These are phyloP conservation scores for Galerucella calmariensis DNA, from an alignment of 2,888 invertebrate genomes.

Conservation along the genomic window DNA sequence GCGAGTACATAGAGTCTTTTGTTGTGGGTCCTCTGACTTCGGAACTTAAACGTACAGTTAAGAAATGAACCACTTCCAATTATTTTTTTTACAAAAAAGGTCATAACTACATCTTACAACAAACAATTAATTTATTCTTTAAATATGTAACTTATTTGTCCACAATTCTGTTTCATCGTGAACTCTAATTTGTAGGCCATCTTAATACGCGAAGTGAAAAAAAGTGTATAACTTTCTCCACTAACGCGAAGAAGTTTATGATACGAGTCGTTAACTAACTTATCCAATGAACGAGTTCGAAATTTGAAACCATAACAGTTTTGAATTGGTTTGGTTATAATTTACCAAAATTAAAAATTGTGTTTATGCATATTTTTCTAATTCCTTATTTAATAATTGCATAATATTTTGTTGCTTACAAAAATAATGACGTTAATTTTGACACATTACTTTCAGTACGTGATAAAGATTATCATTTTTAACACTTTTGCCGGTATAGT, in stretches of 20 bases:
- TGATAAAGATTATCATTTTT: not conserved
- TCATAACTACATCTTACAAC: not conserved
- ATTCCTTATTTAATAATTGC: not conserved
- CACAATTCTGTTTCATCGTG: not conserved
- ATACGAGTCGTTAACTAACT: not conserved
- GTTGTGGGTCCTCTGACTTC: not conserved
- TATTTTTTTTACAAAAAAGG: not conserved
- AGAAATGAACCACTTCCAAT: not conserved
- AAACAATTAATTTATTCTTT: constrained; percentile 1
- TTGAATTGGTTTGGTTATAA: not conserved
- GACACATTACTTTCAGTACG: constrained; percentile 1
- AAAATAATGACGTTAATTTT: constrained; percentile 4
- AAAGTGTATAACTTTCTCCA: not conserved
- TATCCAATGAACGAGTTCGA: not conserved
- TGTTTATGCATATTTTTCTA: not conserved
- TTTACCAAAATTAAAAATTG: not conserved
- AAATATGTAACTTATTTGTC: not conserved
- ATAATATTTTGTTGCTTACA: not conserved
- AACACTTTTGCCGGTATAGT: not conserved
- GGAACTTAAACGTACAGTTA: not conserved
- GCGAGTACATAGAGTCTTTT: no score
- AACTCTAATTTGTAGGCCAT: not conserved
- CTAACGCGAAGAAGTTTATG: not conserved
- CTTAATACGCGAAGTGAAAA: not conserved
- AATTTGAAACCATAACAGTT: not conserved